Conservation (phyloP, 2,797 vertebrate genomes). For the Platyrinchus mystaceus region DNA sequence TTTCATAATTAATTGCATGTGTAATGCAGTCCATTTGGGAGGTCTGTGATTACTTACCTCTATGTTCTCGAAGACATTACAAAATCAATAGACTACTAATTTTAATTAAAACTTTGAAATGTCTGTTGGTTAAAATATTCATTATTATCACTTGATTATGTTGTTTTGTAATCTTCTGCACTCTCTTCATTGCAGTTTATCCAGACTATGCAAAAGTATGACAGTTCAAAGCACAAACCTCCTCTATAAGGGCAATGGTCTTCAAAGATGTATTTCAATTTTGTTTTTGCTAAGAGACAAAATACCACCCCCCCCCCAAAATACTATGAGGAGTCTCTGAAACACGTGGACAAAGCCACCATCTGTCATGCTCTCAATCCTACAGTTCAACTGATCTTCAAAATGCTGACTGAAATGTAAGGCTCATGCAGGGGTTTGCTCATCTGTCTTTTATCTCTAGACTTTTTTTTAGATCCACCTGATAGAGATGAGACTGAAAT, state of each 20-base stretch:
- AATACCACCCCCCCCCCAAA: not conserved
- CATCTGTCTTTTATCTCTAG: not conserved
- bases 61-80: constrained; percentile 70
- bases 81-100: constrained; percentile 73
- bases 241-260: not conserved
- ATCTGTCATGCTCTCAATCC: not conserved
- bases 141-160: constrained; percentile 73
- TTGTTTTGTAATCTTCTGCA: constrained; percentile 71
- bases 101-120: constrained; percentile 79
- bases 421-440: not conserved
- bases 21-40: constrained; percentile 69
- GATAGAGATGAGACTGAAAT: not conserved
- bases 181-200: constrained; percentile 65
- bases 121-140: constrained; percentile 74
- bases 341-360: not conserved
- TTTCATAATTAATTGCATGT: constrained; percentile 75
- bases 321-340: not conserved
- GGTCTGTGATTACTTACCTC: constrained; percentile 69
- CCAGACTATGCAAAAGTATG: constrained; percentile 55
- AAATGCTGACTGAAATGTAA: not conserved
- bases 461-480: not conserved
- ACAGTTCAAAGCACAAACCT: constrained; percentile 26
- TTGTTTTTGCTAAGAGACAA: constrained; percentile 13
- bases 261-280: constrained; percentile 6
- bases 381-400: not conserved